These are phyloP conservation scores for Eulemur coronatus DNA, from an alignment of 2,797 vertebrate genomes.

Conservation along the genomic window DNA sequence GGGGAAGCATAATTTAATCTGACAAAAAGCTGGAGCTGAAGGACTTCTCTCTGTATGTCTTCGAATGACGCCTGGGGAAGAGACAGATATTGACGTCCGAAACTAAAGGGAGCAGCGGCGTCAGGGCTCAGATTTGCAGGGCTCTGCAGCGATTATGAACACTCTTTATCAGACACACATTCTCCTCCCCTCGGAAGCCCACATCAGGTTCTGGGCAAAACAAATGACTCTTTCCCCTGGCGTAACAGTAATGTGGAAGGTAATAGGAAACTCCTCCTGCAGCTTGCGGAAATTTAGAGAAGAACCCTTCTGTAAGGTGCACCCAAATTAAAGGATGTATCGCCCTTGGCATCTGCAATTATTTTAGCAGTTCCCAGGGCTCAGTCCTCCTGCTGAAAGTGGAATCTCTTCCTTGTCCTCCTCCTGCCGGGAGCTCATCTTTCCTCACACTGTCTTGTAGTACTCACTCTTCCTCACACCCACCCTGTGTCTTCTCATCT, in stretches of 20 bases:
- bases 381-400: not conserved
- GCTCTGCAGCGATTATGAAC: not conserved
- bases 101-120: not conserved
- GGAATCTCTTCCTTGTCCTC: not conserved
- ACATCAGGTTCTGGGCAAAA: not conserved
- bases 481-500: not conserved
- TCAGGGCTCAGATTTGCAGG: not conserved
- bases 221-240: not conserved
- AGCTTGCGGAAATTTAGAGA: not conserved
- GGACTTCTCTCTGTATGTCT: not conserved
- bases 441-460: fast-evolving
- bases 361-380: not conserved
- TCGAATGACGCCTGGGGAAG: not conserved
- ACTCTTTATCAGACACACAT: not conserved
- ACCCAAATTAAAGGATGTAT: not conserved
- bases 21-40: not conserved
- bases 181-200: not conserved
- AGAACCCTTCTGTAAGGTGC: not conserved
- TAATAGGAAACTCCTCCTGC: not conserved
- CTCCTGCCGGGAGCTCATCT: not conserved
- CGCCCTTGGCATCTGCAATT: not conserved
- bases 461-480: not conserved
- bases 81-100: not conserved
- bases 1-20: not conserved
- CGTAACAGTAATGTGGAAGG: not conserved